These are phyloP conservation scores for Microcebus lehilahytsara DNA, from an alignment of 2,113 vertebrate species.

Conservation along the genomic window DNA sequence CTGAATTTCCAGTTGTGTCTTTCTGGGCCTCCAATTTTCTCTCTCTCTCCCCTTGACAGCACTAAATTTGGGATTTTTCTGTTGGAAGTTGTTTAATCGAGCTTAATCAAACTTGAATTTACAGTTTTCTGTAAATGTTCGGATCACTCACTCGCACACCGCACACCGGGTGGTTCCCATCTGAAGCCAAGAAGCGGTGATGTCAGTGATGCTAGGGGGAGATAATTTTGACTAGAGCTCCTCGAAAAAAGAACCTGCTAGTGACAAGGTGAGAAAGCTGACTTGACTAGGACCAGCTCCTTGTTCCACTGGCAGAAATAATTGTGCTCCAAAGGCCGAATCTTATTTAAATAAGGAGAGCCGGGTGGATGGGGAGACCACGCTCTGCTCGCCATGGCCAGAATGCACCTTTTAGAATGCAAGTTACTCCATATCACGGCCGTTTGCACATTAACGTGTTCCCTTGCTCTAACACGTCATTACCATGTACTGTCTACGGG, in stretches of 20 bases:
- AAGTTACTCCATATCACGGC: fast-evolving
- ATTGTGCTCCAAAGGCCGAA: not conserved
- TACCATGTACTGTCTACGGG: not conserved
- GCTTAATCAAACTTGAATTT: not conserved
- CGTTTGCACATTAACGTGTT: not conserved
- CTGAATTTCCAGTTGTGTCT: not conserved
- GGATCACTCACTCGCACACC: not conserved
- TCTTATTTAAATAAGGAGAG: not conserved
- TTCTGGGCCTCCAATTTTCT: not conserved
- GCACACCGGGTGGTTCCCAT: not conserved
- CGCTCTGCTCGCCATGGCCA: not conserved
- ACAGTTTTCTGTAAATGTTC: not conserved
- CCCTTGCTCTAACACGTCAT: not conserved
- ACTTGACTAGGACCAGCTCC: not conserved
- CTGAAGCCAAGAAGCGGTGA: not conserved
- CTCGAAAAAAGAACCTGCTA: not conserved
- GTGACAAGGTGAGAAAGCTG: not conserved
- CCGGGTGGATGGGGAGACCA: fast-evolving
- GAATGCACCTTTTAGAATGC: not conserved
- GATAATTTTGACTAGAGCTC: not conserved
- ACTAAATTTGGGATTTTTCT: not conserved
- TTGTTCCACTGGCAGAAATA: not conserved
- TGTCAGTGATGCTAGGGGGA: not conserved
- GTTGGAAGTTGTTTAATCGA: not conserved
- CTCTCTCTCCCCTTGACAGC: not conserved